Conservation (phyloP, 2,888 invertebrate genomes). For the Sesia bembeciformis region DNA sequence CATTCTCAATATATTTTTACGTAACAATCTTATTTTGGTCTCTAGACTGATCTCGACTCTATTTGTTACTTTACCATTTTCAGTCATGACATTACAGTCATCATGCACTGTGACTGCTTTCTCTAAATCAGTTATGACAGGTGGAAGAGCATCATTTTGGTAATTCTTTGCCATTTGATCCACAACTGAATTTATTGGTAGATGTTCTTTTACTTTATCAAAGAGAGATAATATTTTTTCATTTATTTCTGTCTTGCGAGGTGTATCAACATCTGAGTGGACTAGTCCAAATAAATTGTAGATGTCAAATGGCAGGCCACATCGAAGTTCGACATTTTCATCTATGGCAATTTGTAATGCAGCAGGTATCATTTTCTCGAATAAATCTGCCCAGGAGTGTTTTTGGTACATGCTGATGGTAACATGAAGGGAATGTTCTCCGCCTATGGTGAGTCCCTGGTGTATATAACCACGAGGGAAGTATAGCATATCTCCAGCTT, state of each 20-base stretch:
- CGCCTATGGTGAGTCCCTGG: slow-evolving; percentile 85
- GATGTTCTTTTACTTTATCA: slow-evolving; percentile 71
- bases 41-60: slow-evolving; percentile 79
- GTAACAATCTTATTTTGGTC: slow-evolving; percentile 75
- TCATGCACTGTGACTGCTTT: slow-evolving; percentile 80
- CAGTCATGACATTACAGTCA: slow-evolving; percentile 79
- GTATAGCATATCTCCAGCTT: slow-evolving; percentile 93
- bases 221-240: slow-evolving; percentile 72
- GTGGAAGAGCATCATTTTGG: slow-evolving; percentile 92
- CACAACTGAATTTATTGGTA: slow-evolving; percentile 84
- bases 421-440: slow-evolving; percentile 92
- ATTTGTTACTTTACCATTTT: slow-evolving; percentile 76
- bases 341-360: slow-evolving; percentile 83
- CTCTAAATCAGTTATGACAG: slow-evolving; percentile 80
- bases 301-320: slow-evolving; percentile 87
- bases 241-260: slow-evolving; percentile 63
- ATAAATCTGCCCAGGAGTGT: slow-evolving; percentile 91
- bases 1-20: slow-evolving; percentile 74
- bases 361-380: slow-evolving; percentile 85
- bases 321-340: slow-evolving; percentile 80
- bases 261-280: slow-evolving; percentile 68
- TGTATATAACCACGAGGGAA: slow-evolving; percentile 93
- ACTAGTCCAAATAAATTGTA: slow-evolving; percentile 83
- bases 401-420: slow-evolving; percentile 95
- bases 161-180: slow-evolving; percentile 91